Evolutionary conservation across 2,113 vertebrate genomes (phyloP), one percentile per base, ranked within the genome.

Genomic region (Plestiodon gilberti): DNA sequence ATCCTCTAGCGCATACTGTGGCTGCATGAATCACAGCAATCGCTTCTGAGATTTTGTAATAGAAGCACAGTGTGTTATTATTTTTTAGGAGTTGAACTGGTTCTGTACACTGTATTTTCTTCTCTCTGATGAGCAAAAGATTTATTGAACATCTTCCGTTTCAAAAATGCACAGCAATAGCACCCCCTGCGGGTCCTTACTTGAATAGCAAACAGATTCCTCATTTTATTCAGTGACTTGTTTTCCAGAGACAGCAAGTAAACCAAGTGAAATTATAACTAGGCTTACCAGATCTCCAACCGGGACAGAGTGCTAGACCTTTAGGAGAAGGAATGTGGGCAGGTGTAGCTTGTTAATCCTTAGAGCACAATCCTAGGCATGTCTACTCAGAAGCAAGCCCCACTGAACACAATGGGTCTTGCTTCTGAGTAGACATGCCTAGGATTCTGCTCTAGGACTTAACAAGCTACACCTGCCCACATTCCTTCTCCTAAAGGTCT

Each of bases 121-220:
- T 65, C 73, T 84, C 43, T 52, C 33, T 2, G 6, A 59, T 43
- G 79, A 86, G 35, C 43, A 61, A 71, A 69, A 15, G 3, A 64
- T 70, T 86, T 69, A 40, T 17, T 70, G 43, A 65, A 40, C 8
- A 33, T 28, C n/a, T 48, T 57, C 17, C 4, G 40, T 57, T 52
- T 73, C 28, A 74, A 83, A 65, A 22, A 74, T 30, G 57, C 10
- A 84, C 5, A 3, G 38, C 70, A 78, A 71, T 1, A 64, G 28
- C 73, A n/a, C 86, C 88, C 85, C 87, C 84, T 88, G 52, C 0
- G n/a, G 70, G 52, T 25, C 30, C 61, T 43, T 64, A 84, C 48
- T 81, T 3, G 35, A 71, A 81, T 8, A 85, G 35, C 30, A 62
- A 1, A 76, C 76, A 40, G n/a, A 4, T 71, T 78, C 23, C 6